These are phyloP conservation scores for Netelia virgata DNA, from an alignment of 2,888 invertebrate genomes.

Conservation along the genomic window DNA sequence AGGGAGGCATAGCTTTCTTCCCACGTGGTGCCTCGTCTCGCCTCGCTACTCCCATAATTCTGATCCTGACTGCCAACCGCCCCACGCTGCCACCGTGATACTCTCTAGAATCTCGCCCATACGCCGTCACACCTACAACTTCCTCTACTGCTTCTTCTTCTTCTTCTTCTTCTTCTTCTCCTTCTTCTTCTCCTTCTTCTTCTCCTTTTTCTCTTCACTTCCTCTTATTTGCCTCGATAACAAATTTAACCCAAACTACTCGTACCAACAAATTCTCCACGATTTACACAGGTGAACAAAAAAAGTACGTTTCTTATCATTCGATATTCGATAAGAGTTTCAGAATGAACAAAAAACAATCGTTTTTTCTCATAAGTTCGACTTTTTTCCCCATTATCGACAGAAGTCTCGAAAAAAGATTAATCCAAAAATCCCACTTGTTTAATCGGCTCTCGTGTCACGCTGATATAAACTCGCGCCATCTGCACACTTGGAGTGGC, in stretches of 20 bases:
- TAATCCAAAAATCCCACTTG: constrained; percentile 19
- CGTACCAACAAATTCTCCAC: too few relatives aligned
- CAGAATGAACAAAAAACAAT: too few relatives aligned
- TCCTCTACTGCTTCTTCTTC: constrained; percentile 46
- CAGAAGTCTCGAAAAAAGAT: constrained; percentile 2
- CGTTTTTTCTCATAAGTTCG: background rate
- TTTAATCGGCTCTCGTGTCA: constrained; percentile 22
- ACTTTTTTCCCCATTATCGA: background rate
- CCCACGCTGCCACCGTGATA: constrained; percentile 23
- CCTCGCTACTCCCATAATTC: constrained; percentile 82
- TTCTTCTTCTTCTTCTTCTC: constrained; percentile 25
- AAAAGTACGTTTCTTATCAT: too few relatives aligned
- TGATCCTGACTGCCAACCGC: constrained; percentile 71
- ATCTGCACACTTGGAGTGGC: constrained; percentile 47
- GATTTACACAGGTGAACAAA: too few relatives aligned
- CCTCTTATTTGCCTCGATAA: too few relatives aligned
- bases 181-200: background rate
- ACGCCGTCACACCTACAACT: constrained; percentile 62
- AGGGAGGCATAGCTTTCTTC: constrained; percentile 83
- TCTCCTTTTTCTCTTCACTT: background rate
- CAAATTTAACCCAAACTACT: too few relatives aligned
- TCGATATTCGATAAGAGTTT: too few relatives aligned
- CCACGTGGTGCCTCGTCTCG: constrained; percentile 81
- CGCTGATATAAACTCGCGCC: constrained; percentile 32
- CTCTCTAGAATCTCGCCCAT: constrained; percentile 40